Conservation (phyloP, 1,140 invertebrate genomes). For the Plutomurus gul region DNA sequence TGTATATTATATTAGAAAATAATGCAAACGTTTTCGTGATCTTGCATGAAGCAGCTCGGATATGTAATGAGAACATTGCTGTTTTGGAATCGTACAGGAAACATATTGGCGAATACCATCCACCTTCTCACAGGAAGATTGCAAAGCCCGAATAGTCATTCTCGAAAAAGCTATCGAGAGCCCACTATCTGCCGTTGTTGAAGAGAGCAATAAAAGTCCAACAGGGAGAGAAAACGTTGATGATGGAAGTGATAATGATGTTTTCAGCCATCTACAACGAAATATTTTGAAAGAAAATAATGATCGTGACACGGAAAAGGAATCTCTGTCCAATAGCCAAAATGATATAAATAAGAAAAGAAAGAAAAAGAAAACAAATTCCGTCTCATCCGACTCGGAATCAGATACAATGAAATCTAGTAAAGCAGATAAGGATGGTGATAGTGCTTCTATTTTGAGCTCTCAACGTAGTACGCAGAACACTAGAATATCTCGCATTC, state of each 20-base stretch:
- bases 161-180: not conserved
- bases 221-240: not conserved
- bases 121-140: not conserved
- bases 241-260: not conserved
- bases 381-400: not conserved
- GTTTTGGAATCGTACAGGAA: constrained; percentile 4
- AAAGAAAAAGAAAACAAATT: not conserved
- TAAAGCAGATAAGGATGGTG: not conserved
- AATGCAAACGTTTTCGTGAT: too few relatives aligned
- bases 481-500: not conserved
- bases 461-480: not conserved
- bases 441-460: not conserved
- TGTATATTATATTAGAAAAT: too few relatives aligned
- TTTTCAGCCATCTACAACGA: not conserved
- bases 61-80: not conserved
- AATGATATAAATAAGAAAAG: not conserved
- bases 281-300: not conserved
- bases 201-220: not conserved
- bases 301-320: not conserved
- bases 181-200: not conserved
- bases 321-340: not conserved
- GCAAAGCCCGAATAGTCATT: not conserved
- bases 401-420: not conserved
- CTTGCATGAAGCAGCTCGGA: too few relatives aligned
- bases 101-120: constrained; percentile 10